A percentile compares a stretch with the other conserved stretches of the same genome.
phyloP scores from a whole-genome alignment of 1,140 invertebrate genomes.

The Stegodyphus dumicola region DNA sequence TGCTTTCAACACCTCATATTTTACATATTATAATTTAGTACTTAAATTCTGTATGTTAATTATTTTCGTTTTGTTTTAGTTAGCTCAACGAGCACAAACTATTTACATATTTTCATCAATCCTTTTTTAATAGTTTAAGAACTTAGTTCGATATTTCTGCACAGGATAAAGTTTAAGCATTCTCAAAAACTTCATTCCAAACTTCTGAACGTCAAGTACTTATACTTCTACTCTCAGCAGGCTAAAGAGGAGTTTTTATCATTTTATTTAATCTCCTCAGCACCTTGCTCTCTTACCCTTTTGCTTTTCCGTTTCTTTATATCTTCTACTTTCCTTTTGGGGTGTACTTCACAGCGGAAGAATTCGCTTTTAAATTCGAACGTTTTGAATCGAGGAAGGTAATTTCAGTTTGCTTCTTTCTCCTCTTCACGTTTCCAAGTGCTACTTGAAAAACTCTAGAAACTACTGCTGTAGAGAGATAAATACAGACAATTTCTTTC shows the following conservation, averaged over 20 bases:
- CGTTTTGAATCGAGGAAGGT: not conserved
- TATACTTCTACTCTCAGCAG: too few relatives aligned
- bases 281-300: not conserved
- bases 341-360: not conserved
- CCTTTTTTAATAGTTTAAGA: too few relatives aligned
- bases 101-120: too few relatives aligned
- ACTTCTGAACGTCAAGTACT: too few relatives aligned
- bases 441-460: not conserved
- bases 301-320: not conserved
- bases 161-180: too few relatives aligned
- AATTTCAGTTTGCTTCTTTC: constrained; percentile 6
- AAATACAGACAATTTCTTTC: constrained; percentile 11
- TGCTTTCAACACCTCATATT: too few relatives aligned
- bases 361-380: constrained; percentile 15
- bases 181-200: too few relatives aligned
- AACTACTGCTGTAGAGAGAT: constrained; percentile 3
- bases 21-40: too few relatives aligned
- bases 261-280: constrained; percentile 10
- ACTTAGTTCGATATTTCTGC: too few relatives aligned
- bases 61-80: too few relatives aligned
- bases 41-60: too few relatives aligned
- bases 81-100: too few relatives aligned
- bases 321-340: constrained; percentile 9
- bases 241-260: not conserved
- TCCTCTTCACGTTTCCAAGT: not conserved